Evolutionary conservation across 64 coral and sea anemone species (phyloP).

Genomic region (Acropora tenuis): DNA sequence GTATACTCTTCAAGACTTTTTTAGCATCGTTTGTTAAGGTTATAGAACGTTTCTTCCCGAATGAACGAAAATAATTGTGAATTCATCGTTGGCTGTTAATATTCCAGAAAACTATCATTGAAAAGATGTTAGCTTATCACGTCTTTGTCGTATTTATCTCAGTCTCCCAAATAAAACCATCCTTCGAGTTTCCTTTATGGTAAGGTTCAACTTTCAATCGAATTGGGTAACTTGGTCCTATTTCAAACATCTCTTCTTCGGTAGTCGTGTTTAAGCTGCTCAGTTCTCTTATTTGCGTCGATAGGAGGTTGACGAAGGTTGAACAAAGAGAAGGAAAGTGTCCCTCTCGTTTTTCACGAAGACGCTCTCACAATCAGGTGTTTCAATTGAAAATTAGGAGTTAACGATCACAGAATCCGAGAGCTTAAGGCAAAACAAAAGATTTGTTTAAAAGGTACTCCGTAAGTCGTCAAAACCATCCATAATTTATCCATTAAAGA

Average conservation of each 20-base stretch:
- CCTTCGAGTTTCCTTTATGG: neutral
- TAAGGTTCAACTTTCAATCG: neutral
- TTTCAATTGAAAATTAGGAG: neutral
- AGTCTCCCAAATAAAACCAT: neutral
- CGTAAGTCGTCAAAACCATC: too few relatives aligned
- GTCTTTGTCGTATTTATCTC: neutral
- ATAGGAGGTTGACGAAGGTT: too few relatives aligned
- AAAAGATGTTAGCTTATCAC: neutral
- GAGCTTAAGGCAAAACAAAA: neutral
- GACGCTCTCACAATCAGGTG: neutral
- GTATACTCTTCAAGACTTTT: neutral
- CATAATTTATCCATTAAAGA: neutral
- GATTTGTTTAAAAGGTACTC: neutral
- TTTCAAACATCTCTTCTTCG: neutral
- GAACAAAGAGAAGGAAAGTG: too few relatives aligned
- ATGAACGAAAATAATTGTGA: neutral
- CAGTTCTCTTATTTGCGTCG: too few relatives aligned
- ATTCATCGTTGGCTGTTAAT: neutral
- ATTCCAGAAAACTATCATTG: neutral
- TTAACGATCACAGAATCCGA: slow-evolving; percentile 24
- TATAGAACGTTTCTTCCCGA: neutral
- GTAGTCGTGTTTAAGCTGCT: neutral
- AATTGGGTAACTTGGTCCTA: slow-evolving; percentile 2
- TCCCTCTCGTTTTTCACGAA: neutral
- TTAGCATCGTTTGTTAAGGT: neutral